phyloP scores from a whole-genome alignment of 2,797 vertebrate species.

The Gambelia wislizenii region DNA sequence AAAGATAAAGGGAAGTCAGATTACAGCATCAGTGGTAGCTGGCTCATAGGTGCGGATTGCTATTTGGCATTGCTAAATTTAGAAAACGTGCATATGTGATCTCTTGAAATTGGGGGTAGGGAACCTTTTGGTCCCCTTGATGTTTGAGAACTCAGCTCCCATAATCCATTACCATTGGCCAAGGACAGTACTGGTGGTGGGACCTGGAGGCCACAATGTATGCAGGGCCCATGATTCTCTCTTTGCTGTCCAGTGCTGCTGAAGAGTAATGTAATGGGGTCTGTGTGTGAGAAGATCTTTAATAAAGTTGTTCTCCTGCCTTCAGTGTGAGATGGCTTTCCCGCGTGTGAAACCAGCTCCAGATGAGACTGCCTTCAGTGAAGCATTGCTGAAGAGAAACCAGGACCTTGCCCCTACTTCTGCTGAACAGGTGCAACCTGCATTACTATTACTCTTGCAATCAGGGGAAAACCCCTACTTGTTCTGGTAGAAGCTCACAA shows the following conservation, averaged over 20 bases:
- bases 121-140: too few relatives aligned
- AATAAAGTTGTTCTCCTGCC: background rate
- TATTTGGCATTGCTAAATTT: background rate
- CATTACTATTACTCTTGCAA: background rate
- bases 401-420: conserved; percentile 93
- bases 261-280: background rate
- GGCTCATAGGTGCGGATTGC: too few relatives aligned
- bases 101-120: too few relatives aligned
- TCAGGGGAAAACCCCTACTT: fast-evolving
- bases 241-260: too few relatives aligned
- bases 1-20: too few relatives aligned
- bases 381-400: conserved; percentile 94
- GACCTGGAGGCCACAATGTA: too few relatives aligned
- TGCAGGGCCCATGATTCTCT: too few relatives aligned
- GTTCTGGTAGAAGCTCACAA: background rate
- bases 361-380: conserved; percentile 91
- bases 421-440: conserved; percentile 87
- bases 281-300: background rate
- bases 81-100: too few relatives aligned
- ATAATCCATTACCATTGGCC: too few relatives aligned
- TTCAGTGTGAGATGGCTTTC: conserved; percentile 96
- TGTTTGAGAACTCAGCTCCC: too few relatives aligned
- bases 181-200: too few relatives aligned
- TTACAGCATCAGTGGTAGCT: too few relatives aligned
- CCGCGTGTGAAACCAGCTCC: conserved; percentile 92